A percentile compares a stretch with the other conserved stretches of the same genome.
Evolutionary conservation across 2,888 invertebrate genomes (phyloP).

Genomic region (Leucoptera coffeella): DNA sequence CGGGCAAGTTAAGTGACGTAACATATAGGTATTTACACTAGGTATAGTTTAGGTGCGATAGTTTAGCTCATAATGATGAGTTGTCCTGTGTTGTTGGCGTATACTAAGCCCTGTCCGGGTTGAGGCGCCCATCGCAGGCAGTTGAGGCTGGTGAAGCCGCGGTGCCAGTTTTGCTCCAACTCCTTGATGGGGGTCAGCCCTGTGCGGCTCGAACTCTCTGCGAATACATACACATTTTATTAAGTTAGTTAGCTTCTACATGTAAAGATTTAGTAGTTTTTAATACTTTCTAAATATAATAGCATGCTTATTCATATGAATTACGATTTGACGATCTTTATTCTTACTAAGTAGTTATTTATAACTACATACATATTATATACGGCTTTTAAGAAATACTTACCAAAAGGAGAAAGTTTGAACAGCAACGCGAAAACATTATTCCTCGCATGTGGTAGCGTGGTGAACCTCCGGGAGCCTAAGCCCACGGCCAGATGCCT

Average conservation of each 20-base stretch:
- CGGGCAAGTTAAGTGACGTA: too few relatives aligned
- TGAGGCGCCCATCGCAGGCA: constrained; percentile 80
- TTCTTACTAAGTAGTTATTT: too few relatives aligned
- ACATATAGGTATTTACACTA: neutral
- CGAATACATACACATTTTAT: too few relatives aligned
- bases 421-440: constrained; percentile 41
- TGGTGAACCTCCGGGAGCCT: constrained; percentile 58
- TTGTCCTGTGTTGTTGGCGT: constrained; percentile 80
- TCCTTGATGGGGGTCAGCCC: constrained; percentile 54
- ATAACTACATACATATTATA: too few relatives aligned
- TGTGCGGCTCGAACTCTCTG: constrained; percentile 31
- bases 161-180: constrained; percentile 59
- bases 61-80: constrained; percentile 62
- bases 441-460: constrained; percentile 47
- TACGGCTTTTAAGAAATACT: too few relatives aligned
- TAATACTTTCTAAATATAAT: too few relatives aligned
- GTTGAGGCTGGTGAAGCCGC: constrained; percentile 69
- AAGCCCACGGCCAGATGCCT: constrained; percentile 76
- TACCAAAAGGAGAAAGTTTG: constrained; percentile 29
- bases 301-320: too few relatives aligned
- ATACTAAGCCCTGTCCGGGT: constrained; percentile 78
- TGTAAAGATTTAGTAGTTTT: too few relatives aligned
- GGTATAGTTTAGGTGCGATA: neutral
- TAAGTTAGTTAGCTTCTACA: too few relatives aligned
- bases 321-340: too few relatives aligned